Percentiles rank a stretch among this genome's conserved stretches.
These are phyloP conservation scores for Ecliptopera silaceata DNA, from an alignment of 2,888 invertebrate species.

Conservation along the genomic window DNA sequence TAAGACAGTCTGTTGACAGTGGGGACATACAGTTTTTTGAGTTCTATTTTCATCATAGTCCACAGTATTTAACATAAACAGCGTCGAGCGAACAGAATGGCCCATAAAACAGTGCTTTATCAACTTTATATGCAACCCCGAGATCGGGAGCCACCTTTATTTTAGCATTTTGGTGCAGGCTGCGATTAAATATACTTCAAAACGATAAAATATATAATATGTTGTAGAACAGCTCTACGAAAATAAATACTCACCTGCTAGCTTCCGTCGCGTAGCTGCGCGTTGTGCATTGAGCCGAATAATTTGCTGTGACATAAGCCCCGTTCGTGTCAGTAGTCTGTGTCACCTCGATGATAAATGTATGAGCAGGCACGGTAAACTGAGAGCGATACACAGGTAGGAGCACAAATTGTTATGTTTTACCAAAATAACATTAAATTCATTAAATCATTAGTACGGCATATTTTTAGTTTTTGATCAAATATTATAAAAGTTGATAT, in stretches of 20 bases:
- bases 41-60: neutral
- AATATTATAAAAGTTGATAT: no score
- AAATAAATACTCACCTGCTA: neutral
- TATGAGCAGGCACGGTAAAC: conserved; percentile 6
- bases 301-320: conserved; percentile 29
- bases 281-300: conserved; percentile 20
- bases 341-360: conserved; percentile 13
- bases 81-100: neutral
- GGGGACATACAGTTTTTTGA: neutral
- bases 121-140: conserved; percentile 13
- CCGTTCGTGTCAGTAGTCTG: conserved; percentile 18
- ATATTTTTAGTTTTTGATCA: no score
- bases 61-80: conserved; percentile 29
- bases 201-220: no score
- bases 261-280: conserved; percentile 17
- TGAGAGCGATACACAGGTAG: neutral
- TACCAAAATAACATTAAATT: no score
- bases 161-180: neutral
- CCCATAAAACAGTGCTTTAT: conserved; percentile 6
- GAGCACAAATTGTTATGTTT: neutral
- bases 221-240: no score
- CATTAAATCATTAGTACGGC: no score
- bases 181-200: conserved; percentile 16
- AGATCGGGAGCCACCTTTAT: conserved; percentile 7
- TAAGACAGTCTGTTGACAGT: no score